Conservation (phyloP, 2,888 invertebrate genomes). For the Anoplius nigerrimus region DNA sequence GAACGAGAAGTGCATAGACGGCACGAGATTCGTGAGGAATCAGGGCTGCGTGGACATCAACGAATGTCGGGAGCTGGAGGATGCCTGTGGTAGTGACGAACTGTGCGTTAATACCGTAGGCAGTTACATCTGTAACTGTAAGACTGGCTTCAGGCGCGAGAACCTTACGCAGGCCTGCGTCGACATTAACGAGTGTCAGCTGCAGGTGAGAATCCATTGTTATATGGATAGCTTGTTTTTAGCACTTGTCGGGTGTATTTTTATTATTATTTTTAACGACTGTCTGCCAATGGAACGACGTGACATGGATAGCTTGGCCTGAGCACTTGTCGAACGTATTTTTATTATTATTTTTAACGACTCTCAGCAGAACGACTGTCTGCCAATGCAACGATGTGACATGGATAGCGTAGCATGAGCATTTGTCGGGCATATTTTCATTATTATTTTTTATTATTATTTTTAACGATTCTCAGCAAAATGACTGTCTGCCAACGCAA, state of each 20-base stretch:
- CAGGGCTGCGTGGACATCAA: conserved; percentile 79
- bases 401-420: too few species aligned
- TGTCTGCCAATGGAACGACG: conserved; percentile 87
- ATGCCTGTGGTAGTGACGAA: conserved; percentile 80
- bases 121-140: conserved; percentile 81
- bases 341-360: too few species aligned
- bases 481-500: conserved; percentile 85
- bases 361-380: conserved; percentile 81
- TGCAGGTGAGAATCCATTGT: conserved; percentile 59
- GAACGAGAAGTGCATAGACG: conserved; percentile 49
- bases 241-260: too few species aligned
- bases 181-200: conserved; percentile 90
- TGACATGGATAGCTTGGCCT: too few species aligned
- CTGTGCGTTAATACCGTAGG: conserved; percentile 83
- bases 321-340: too few species aligned
- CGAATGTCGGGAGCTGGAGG: conserved; percentile 79
- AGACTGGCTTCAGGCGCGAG: conserved; percentile 80
- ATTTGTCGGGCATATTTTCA: too few species aligned
- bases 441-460: too few species aligned
- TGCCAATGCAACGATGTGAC: conserved; percentile 87
- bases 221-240: too few species aligned
- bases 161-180: conserved; percentile 80
- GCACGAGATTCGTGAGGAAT: conserved; percentile 56
- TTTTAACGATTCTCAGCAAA: conserved; percentile 72
- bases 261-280: too few species aligned